These are phyloP conservation scores for Tribolium madens DNA, from an alignment of 1,140 invertebrate species.

Conservation along the genomic window DNA sequence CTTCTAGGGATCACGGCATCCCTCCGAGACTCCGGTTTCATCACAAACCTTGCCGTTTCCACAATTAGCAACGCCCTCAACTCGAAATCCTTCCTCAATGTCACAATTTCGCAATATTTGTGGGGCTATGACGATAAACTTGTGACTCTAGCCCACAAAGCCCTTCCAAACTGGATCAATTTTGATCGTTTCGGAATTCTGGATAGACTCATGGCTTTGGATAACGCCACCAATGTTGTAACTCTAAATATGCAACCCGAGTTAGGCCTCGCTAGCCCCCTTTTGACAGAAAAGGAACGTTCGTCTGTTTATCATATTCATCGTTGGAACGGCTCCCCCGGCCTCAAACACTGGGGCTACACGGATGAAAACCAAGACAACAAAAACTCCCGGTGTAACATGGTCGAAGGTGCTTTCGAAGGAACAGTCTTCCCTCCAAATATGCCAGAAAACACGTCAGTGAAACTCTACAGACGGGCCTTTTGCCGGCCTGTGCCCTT, in stretches of 20 bases:
- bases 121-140: slow-evolving; percentile 89
- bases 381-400: slow-evolving; percentile 70
- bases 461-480: slow-evolving; percentile 74
- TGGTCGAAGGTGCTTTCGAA: slow-evolving; percentile 72
- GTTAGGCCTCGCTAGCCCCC: slow-evolving; percentile 55
- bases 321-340: slow-evolving; percentile 70
- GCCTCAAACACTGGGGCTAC: slow-evolving; percentile 73
- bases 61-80: slow-evolving; percentile 73
- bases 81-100: slow-evolving; percentile 76
- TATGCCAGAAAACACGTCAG: slow-evolving; percentile 68
- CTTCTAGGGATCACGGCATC: slow-evolving; percentile 78
- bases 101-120: slow-evolving; percentile 80
- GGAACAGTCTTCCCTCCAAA: slow-evolving; percentile 72
- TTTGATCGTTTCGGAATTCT: slow-evolving; percentile 84
- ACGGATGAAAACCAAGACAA: slow-evolving; percentile 55
- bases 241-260: slow-evolving; percentile 59
- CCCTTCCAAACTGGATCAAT: slow-evolving; percentile 79
- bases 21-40: slow-evolving; percentile 69
- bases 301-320: slow-evolving; percentile 69
- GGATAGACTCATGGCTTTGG: slow-evolving; percentile 70
- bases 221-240: slow-evolving; percentile 58
- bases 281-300: slow-evolving; percentile 65
- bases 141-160: slow-evolving; percentile 74
- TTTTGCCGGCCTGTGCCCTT: slow-evolving; percentile 77
- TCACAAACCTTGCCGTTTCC: slow-evolving; percentile 74